Base-by-base conservation (phyloP, 2,797 vertebrate genomes). In the Salarias fasciatus region DNA sequence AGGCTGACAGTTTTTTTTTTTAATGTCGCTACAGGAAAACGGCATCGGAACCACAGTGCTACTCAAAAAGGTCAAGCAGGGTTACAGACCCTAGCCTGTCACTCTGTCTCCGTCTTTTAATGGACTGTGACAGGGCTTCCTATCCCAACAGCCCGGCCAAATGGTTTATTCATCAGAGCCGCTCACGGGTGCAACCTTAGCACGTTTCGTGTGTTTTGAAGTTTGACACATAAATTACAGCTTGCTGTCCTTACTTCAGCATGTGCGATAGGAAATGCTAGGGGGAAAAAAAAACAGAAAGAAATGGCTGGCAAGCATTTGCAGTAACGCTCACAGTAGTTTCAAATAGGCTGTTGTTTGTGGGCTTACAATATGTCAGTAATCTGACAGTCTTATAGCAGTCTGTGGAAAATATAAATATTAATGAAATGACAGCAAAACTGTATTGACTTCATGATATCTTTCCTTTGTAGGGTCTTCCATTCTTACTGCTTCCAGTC, bases 111-210 rank as follows among this genome's bases (percentile, higher is more conserved):
- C 55, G 67, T 38, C 41, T 69, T 84, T 76, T 86, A 93, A 93
- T 90, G 90, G 84, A 72, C 82, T 90, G 84, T 91, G 90, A 91
- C 90, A 78, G 65, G 29, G 53, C 87, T 91, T 92, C 89, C 66
- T 46, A 87, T 86, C 77, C 80, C 71, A 81, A 62, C 60, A 70
- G 82, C 61, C 53, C 28, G 48, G 36, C 78, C 85, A 62, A 90
- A 91, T 89, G 91, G 79, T 92, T 92, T 92, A 82, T 90, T 91
- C 90, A 90, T 91, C 85, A 90, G 72, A 59, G 46, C 70, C 54
- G 56, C 75, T 80, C 65, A 15, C 54, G 63, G 68, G 83, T 77
- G 69, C 79, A 72, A 75, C 70, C 76, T 72, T 63, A 82, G 71
- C 80, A 69, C 54, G 65, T 77, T 83, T 75, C 30, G 13, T 77